A percentile compares a stretch with the other conserved stretches of the same genome.
Conservation (phyloP, 2,113 vertebrate species). For the Cochlearius cochlearius region DNA sequence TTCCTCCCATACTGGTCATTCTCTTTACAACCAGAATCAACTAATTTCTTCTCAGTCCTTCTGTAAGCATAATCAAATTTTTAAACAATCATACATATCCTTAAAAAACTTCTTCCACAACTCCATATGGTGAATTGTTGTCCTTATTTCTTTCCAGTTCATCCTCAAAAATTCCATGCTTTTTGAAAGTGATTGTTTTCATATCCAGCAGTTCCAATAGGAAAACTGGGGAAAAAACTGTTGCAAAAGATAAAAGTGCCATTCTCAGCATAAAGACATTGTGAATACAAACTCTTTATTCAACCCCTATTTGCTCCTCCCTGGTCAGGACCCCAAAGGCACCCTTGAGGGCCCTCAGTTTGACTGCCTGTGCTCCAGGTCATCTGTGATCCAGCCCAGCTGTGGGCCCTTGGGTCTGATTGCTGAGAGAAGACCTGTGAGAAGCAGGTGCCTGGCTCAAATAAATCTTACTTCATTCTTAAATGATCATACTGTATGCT, state of each 20-base stretch:
- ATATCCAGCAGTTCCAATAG: background rate
- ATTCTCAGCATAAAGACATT: background rate
- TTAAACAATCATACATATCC: background rate
- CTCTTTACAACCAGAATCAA: background rate
- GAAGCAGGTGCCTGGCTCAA: background rate
- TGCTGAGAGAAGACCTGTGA: background rate
- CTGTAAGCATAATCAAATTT: background rate
- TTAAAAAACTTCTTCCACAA: background rate
- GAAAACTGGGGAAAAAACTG: background rate
- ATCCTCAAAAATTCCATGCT: background rate
- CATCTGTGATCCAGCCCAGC: background rate
- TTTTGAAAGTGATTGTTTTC: background rate
- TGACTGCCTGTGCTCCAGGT: background rate
- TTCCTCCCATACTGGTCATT: background rate
- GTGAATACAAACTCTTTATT: background rate
- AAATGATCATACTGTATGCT: background rate
- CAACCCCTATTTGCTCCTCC: background rate
- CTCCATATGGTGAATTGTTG: background rate
- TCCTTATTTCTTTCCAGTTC: background rate
- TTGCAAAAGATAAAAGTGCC: background rate
- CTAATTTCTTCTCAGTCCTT: background rate
- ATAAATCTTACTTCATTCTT: background rate
- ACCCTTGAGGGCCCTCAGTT: rapidly evolving
- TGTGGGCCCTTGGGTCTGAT: background rate
- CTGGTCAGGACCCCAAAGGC: background rate